Percentiles rank a stretch among this genome's conserved stretches.
phyloP scores from a whole-genome alignment of 2,888 invertebrate genomes.

The Agrilus biguttatus region DNA sequence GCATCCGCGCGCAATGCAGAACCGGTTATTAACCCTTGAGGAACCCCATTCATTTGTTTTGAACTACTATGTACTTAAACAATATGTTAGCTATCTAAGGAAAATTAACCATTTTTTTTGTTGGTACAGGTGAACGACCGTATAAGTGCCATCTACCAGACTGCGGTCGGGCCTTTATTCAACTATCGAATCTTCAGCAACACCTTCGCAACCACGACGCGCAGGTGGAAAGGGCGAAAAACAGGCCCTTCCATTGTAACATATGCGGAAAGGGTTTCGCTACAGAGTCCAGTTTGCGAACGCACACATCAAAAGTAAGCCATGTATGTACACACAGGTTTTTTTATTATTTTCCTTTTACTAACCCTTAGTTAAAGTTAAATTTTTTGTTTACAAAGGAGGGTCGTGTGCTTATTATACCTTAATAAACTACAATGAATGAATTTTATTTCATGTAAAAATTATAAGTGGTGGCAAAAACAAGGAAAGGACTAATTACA shows the following conservation, averaged over 20 bases:
- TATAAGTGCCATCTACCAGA: conserved; percentile 94
- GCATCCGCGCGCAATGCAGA: too few species aligned
- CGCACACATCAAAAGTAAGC: conserved; percentile 95
- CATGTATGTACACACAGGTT: conserved; percentile 40
- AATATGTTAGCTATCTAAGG: too few species aligned
- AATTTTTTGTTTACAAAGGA: too few species aligned
- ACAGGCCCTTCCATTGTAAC: conserved; percentile 89
- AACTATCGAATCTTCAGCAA: conserved; percentile 90
- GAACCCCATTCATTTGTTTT: too few species aligned
- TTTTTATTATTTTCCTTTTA: conserved; percentile 17
- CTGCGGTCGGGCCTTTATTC: conserved; percentile 92
- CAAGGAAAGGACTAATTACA: too few species aligned
- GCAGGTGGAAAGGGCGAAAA: conserved; percentile 87
- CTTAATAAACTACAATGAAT: too few species aligned
- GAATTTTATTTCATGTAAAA: too few species aligned
- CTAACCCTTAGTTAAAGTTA: neutral
- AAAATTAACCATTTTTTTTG: neutral
- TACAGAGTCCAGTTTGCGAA: conserved; percentile 86
- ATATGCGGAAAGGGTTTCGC: conserved; percentile 95
- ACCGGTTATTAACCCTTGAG: too few species aligned
- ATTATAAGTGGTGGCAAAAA: too few species aligned
- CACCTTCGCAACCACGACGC: conserved; percentile 93
- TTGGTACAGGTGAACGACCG: conserved; percentile 76
- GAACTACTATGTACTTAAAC: too few species aligned
- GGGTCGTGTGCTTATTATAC: too few species aligned